A percentile compares a stretch with the other conserved stretches of the same genome.
Evolutionary conservation across 1,140 invertebrate genomes (phyloP).

Genomic region (Diachasma alloeum): DNA sequence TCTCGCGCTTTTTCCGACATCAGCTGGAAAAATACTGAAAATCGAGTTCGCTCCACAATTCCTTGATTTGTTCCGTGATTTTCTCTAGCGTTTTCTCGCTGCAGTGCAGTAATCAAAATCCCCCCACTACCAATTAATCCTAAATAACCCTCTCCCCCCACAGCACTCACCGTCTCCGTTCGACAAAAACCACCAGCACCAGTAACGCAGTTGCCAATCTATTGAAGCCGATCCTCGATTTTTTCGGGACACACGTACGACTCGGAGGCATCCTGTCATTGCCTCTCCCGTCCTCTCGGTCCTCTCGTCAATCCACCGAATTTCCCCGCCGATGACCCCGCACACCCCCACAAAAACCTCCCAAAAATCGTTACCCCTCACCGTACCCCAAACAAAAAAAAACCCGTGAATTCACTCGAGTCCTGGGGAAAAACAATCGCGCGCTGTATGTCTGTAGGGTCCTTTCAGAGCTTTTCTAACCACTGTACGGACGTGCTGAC

Average conservation of each 20-base stretch:
- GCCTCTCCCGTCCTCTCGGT: conserved; percentile 42
- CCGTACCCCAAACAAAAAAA: no score
- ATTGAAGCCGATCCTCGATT: conserved; percentile 27
- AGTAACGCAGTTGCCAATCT: not conserved
- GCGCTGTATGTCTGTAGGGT: not conserved
- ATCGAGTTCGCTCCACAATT: no score
- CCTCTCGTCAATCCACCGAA: not conserved
- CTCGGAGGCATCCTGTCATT: conserved; percentile 63
- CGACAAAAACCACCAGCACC: conserved; percentile 31
- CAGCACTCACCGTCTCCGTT: conserved; percentile 53
- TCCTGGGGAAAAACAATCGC: not conserved
- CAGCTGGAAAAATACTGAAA: no score
- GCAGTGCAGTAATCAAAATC: no score
- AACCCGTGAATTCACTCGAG: not conserved
- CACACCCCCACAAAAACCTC: no score
- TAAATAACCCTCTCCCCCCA: not conserved
- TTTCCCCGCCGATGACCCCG: not conserved
- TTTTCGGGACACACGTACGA: conserved; percentile 53
- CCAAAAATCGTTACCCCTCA: no score
- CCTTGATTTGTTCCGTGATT: no score
- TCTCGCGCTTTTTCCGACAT: no score
- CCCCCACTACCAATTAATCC: no score
- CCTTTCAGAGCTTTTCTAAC: not conserved
- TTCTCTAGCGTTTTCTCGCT: no score
- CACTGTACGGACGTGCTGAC: not conserved